Conservation (phyloP, 2,113 vertebrate genomes). For the Procapra przewalskii region DNA sequence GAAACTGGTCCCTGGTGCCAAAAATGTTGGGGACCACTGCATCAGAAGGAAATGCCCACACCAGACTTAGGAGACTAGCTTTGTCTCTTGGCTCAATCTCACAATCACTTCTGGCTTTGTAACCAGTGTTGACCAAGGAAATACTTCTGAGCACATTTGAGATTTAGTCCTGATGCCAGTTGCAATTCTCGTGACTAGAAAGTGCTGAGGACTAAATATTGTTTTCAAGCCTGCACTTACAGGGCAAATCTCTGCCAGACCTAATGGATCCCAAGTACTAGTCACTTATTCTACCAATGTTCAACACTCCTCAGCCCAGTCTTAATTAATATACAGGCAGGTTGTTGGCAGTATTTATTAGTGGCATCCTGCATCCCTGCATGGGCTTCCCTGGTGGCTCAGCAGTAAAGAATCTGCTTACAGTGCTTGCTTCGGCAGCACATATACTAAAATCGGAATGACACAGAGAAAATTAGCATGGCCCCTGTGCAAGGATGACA, state of each 20-base stretch:
- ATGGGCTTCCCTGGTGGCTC: not conserved
- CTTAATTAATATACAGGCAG: not conserved
- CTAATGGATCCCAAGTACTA: not conserved
- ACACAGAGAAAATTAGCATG: not conserved
- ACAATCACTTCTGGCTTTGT: not conserved
- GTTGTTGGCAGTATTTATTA: not conserved
- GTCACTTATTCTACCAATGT: not conserved
- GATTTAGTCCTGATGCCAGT: not conserved
- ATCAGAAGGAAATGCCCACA: not conserved
- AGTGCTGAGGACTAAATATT: not conserved
- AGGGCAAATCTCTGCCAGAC: not conserved
- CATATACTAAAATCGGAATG: not conserved
- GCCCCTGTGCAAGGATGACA: accelerated
- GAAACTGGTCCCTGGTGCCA: not conserved
- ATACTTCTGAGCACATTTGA: not conserved
- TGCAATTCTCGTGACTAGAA: not conserved
- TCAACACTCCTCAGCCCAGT: not conserved
- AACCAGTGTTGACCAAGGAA: not conserved
- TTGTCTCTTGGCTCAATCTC: not conserved
- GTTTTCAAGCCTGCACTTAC: not conserved
- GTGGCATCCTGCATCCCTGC: not conserved
- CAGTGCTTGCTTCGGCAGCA: not conserved
- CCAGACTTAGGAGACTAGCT: not conserved
- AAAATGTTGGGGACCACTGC: not conserved
- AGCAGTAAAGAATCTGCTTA: not conserved